phyloP scores from a whole-genome alignment of 2,113 vertebrate species.

The Otolemur garnettii region DNA sequence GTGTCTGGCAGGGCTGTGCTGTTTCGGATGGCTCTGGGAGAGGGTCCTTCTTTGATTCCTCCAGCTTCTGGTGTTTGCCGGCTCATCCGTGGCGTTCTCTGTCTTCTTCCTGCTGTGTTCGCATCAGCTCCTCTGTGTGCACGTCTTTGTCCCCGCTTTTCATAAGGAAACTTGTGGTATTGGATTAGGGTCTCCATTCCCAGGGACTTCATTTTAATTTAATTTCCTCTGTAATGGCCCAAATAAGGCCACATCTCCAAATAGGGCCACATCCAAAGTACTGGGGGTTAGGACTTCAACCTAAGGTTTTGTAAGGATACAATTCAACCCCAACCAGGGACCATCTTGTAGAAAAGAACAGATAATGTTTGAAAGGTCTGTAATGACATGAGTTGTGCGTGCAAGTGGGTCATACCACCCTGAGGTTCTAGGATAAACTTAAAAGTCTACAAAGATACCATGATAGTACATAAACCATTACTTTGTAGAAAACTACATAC shows the following conservation, averaged over 20 bases:
- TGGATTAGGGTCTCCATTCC: background rate
- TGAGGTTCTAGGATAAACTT: background rate
- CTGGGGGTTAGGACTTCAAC: background rate
- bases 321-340: background rate
- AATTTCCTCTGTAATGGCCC: background rate
- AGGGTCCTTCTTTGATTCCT: background rate
- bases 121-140: rapidly evolving
- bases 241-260: background rate
- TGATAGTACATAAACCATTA: background rate
- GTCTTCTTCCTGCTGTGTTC: background rate
- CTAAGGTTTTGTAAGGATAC: background rate
- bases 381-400: background rate
- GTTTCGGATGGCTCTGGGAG: rapidly evolving
- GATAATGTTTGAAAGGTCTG: too few species aligned
- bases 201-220: background rate
- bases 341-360: background rate
- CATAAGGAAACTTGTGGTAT: background rate
- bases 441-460: background rate
- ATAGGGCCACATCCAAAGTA: background rate
- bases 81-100: background rate
- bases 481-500: background rate
- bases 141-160: background rate
- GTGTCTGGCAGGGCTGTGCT: rapidly evolving
- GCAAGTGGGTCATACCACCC: background rate
- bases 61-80: rapidly evolving